Evolutionary conservation across 35 echinoderm and acorn worm genomes (phyloP).

Genomic region (Patiria miniata): DNA sequence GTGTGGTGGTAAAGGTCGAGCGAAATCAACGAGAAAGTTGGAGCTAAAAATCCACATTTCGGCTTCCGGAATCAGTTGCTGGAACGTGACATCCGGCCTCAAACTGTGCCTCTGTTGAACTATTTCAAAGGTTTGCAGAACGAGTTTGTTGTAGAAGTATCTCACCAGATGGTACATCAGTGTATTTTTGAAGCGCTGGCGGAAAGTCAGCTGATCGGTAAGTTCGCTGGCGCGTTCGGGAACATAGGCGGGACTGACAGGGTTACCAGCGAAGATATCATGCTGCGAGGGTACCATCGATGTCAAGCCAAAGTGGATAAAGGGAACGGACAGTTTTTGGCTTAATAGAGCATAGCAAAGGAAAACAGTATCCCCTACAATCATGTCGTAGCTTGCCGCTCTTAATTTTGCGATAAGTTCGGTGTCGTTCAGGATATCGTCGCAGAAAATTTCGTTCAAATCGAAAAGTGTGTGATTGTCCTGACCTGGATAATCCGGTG

Average conservation of each 20-base stretch:
- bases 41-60: slow-evolving; percentile 30
- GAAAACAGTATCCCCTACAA: background rate
- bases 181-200: background rate
- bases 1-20: background rate
- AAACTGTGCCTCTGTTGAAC: background rate
- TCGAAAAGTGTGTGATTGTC: background rate
- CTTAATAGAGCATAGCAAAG: background rate
- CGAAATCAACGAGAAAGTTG: slow-evolving; percentile 21
- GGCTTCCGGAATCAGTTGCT: background rate
- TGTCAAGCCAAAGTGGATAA: background rate
- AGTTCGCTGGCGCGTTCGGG: background rate
- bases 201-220: background rate
- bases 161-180: background rate
- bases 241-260: background rate
- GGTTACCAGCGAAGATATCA: background rate
- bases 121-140: background rate
- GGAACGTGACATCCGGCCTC: background rate
- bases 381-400: background rate
- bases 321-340: background rate
- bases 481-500: background rate
- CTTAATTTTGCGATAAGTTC: background rate
- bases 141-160: background rate
- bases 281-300: background rate
- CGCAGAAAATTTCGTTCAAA: background rate
- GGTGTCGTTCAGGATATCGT: background rate